Base-by-base conservation (phyloP, 2,797 vertebrate genomes). In the Arctocebus calabarensis region DNA sequence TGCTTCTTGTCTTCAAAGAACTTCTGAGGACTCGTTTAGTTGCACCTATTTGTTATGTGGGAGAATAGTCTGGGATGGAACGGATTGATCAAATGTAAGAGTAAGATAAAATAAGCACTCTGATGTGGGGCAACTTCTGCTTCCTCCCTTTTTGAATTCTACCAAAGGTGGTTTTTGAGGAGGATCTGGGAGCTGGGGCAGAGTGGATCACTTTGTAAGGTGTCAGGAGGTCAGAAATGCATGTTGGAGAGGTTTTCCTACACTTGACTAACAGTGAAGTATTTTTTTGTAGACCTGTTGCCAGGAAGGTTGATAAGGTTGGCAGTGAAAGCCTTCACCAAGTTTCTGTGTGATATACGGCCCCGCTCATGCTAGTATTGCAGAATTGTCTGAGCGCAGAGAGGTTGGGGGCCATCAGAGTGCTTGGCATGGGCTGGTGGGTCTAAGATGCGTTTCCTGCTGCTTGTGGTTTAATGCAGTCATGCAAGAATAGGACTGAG, bases 1-100 rank as follows among this genome's bases (percentile, higher is more conserved):
- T 64, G 34, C 20, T 25, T 86, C 90, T 68, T 29, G 1, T 81
- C 74, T 92, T 40, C 16, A 48, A 48, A n/a, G 23, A 84, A 29
- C 19, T 22, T 61, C 1, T 10, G 34, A 59, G 62, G n/a, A 62
- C 52, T 57, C 78, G 93, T 88, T 92, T 20, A 25, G 34, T n/a
- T 73, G 14, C 37, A 78, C 2, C 14, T 37, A 0, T 34, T 73
- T 90, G 34, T 86, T 70, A 22, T 75, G 14, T 79, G 57, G 52
- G 70, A 95, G 52, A 84, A 70, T 91, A 25, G 74, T 59, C 89
- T 92, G 34, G 59, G 43, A 55, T 17, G n/a, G 66, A 68, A 83
- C n/a, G 62, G 22, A 43, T 57, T 17, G 22, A 55, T 79, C 32
- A 29, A 82, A 78, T 29, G 23, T 64, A 77, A 62, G 87, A 48